Base-by-base conservation (phyloP, 2,113 vertebrate species). In the Bubalus kerabau region DNA sequence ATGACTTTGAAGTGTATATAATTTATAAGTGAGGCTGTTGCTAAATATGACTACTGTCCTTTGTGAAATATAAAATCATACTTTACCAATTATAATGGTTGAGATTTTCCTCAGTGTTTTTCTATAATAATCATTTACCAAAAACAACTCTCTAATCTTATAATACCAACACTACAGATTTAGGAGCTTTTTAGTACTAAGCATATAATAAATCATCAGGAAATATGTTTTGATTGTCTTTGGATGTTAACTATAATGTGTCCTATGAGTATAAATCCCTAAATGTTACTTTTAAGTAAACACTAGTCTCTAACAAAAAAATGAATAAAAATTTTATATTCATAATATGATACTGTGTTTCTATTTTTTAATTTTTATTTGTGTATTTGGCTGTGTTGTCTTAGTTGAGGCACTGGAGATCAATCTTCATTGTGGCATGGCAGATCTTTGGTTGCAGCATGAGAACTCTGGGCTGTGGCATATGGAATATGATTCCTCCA, bases 241-340 rank as follows among this genome's bases (percentile, higher is more conserved):
- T 83, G 7, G 15, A 80, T 91, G 12, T 91, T 86, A 85, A 30
- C 59, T 86, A 54, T 84, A 93, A 84, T 12, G 74, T 59, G n/a
- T 60, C 15, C 48, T 87, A 5, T 85, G 48, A 96, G 14, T 76
- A 60, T 92, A 94, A 80, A 92, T 87, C 76, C 16, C 60, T 76
- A 95, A 97, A 52, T 94, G 23, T 59, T 93, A 91, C 85, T 96
- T 83, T 93, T 32, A 84, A 89, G 57, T 94, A 94, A 93, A 64
- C 17, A 90, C 17, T 86, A 92, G 30, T 94, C 92, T 95, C 28
- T 94, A 86, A 40, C 62, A 95, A 74, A 94, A 94, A 95, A 87
- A 85, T 80, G 16, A 86, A 95, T 94, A 95, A 90, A 94, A 92
- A 50, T 52, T 74, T 60, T 85, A 32, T 64, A 21, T 62, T 83